phyloP scores from a whole-genome alignment of 1,140 invertebrate species.

The Ridgeia piscesae region DNA sequence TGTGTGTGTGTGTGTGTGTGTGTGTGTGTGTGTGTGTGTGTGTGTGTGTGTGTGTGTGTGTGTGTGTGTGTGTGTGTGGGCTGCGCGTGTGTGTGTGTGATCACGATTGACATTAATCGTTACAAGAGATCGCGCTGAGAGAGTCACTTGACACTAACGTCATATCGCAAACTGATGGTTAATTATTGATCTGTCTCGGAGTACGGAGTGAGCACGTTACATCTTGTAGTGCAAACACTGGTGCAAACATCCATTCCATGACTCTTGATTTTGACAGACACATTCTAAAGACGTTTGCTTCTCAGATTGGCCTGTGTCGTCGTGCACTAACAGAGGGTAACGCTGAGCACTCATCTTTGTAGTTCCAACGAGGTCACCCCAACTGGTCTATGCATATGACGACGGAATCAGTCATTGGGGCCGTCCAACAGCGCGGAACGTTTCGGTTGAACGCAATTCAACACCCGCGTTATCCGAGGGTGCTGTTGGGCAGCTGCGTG shows the following conservation, averaged over 20 bases:
- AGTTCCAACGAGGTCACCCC: neutral
- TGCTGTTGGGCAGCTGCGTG: constrained; percentile 18
- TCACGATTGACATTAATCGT: too few species aligned
- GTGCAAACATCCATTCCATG: neutral
- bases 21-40: too few species aligned
- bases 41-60: too few species aligned
- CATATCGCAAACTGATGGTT: neutral
- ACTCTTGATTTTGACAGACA: neutral
- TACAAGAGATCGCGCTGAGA: too few species aligned
- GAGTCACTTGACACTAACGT: neutral
- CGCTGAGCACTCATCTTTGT: neutral
- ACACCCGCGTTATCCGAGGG: neutral
- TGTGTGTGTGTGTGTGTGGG: too few species aligned
- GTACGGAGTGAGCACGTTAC: neutral
- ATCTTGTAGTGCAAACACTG: neutral
- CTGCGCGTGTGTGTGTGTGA: too few species aligned
- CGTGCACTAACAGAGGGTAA: neutral
- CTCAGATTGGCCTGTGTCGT: neutral
- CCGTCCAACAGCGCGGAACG: neutral
- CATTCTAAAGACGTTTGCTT: neutral
- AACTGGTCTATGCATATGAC: neutral
- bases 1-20: too few species aligned
- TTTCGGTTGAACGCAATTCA: neutral
- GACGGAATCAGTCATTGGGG: neutral
- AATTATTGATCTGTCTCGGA: neutral